phyloP scores from a whole-genome alignment of 2,888 invertebrate genomes.

The Dicranocentrus wangi region DNA sequence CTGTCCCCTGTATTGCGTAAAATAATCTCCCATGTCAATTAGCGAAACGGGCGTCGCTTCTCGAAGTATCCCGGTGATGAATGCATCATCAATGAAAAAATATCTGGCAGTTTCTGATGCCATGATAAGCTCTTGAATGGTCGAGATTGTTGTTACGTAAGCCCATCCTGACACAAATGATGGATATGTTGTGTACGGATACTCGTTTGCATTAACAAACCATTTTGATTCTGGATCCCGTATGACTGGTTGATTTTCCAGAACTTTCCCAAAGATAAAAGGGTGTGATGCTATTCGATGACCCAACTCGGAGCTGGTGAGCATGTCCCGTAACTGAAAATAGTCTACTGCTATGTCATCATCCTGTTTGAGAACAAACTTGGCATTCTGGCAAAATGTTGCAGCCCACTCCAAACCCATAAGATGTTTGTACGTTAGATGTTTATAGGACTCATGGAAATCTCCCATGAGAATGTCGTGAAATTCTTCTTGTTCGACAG shows the following conservation, averaged over 20 bases:
- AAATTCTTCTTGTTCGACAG: constrained; percentile 79
- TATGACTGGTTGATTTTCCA: constrained; percentile 80
- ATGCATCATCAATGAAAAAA: constrained; percentile 95
- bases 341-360: constrained; percentile 86
- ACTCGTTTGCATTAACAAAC: constrained; percentile 84
- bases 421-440: constrained; percentile 87
- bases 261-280: constrained; percentile 79
- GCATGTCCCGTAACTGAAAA: constrained; percentile 77
- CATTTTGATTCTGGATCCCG: constrained; percentile 84
- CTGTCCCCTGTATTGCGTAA: constrained; percentile 83
- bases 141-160: constrained; percentile 83
- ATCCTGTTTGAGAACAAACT: constrained; percentile 86
- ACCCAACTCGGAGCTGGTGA: constrained; percentile 71
- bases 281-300: constrained; percentile 10
- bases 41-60: constrained; percentile 79
- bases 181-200: constrained; percentile 80
- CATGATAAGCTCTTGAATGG: constrained; percentile 79
- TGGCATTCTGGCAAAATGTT: constrained; percentile 79
- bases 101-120: constrained; percentile 77
- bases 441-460: constrained; percentile 85
- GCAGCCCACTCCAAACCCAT: constrained; percentile 87
- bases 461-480: constrained; percentile 85
- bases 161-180: constrained; percentile 89
- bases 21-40: constrained; percentile 79
- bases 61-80: constrained; percentile 86